Evolutionary conservation across 2,113 vertebrate species (phyloP), one percentile per base, ranked within the genome.

Genomic region (Burhinus bistriatus): DNA sequence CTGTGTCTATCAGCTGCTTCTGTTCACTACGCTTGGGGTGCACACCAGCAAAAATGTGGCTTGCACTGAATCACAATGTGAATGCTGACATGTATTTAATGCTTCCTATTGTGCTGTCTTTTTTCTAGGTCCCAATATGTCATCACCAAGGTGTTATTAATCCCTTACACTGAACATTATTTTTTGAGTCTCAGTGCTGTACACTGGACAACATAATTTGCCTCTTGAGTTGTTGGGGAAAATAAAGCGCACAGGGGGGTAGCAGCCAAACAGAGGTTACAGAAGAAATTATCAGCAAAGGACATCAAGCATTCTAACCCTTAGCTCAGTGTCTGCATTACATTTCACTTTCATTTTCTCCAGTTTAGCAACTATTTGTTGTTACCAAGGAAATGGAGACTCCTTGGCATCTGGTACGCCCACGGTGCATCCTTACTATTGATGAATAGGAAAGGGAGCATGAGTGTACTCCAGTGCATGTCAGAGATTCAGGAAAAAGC

Each of bases 311-410:
- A 42, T 25, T 45, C 27, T 92, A 68, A 73, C 34, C 9, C 62
- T 75, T 51, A 27, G 3, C 17, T 38, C 16, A 5, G 11, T 13
- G 8, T 11, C 34, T 59, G 65, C 27, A 36, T 83, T 62, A 54
- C 2, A 3, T 84, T 91, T 91, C 30, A 27, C 22, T 78, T 86
- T 59, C 54, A 45, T 93, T 94, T 87, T 13, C 34, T 90, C 36
- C 32, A 30, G 42, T 73, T 90, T 93, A 84, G 47, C 62, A 58
- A 70, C 38, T 73, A 38, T 83, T 85, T 78, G 38, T 49, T 73
- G 71, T 92, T 90, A 81, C 68, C 80, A 92, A 83, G 77, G 71
- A 94, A 93, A 93, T 59, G 14, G 47, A 91, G 52, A 64, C 77
- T 84, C 30, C 38, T 82, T 80, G 69, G 65, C n/a, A 87, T 75